These are phyloP conservation scores for Drosophila ironensis DNA, from an alignment of 1,140 invertebrate species.

Conservation along the genomic window DNA sequence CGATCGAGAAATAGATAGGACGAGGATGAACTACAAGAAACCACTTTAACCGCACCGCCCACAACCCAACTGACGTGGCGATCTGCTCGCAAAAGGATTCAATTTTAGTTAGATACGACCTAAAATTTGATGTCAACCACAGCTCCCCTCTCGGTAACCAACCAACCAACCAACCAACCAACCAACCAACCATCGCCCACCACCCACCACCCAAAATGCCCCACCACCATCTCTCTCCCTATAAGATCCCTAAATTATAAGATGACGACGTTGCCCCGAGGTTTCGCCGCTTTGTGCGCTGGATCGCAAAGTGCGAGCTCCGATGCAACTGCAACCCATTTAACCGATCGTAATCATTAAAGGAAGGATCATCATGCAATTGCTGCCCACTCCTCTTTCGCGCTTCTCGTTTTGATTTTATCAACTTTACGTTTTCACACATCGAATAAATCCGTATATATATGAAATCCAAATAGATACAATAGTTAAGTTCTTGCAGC, in stretches of 20 bases:
- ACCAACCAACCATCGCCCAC: too few relatives aligned
- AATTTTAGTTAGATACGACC: constrained; percentile 43
- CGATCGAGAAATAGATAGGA: constrained; percentile 9
- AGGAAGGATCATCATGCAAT: constrained; percentile 30
- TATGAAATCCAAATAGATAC: constrained; percentile 39
- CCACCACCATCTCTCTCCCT: background rate
- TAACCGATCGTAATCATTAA: constrained; percentile 27
- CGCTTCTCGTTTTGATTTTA: constrained; percentile 67
- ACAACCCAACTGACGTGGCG: constrained; percentile 44
- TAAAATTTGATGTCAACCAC: constrained; percentile 16
- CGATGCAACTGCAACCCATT: constrained; percentile 37
- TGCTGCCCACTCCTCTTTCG: constrained; percentile 58
- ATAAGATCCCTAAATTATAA: constrained; percentile 49
- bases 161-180: background rate
- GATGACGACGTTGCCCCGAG: constrained; percentile 58
- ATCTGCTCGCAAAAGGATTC: constrained; percentile 48
- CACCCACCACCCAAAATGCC: constrained; percentile 2
- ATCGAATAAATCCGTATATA: constrained; percentile 72
- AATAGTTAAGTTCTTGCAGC: constrained; percentile 40
- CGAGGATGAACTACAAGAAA: background rate
- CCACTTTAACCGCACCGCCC: too few relatives aligned
- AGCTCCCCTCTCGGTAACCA: background rate
- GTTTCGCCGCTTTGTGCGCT: constrained; percentile 55
- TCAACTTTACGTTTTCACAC: constrained; percentile 61
- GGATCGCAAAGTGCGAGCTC: constrained; percentile 45